Base-by-base conservation (phyloP, 1,140 invertebrate species). In the Listronotus bonariensis region DNA sequence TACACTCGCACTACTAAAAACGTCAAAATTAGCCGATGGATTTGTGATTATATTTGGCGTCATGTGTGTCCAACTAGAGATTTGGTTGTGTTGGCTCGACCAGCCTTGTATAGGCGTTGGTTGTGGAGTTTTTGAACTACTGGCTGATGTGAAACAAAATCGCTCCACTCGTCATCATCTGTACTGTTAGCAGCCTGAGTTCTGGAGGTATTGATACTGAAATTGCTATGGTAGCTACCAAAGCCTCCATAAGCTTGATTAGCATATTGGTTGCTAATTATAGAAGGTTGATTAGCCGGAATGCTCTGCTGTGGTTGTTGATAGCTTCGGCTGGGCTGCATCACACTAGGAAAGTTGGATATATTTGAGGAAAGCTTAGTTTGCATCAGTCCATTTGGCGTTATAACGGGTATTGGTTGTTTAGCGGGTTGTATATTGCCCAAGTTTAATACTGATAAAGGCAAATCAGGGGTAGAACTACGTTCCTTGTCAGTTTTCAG, bases 81-180 rank as follows among this genome's bases (percentile, higher is more conserved):
- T 43, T 38, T 68, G 57, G 11, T 67, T 42, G 10, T 52, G 26
- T 32, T 67, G 45, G 11, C 11, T 11, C 34, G 56, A 26, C 18
- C 8, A 36, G 12, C 17, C 26, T 48, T 41, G 14, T 54, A 42
- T 53, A 15, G 34, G 20, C 42, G 11, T 17, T 53, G 38, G 4
- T 15, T 60, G 32, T 18, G 48, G 12, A 17, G 9, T 12, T n/a
- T 42, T 43, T 48, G 11, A 51, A 41, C 51, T 41, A 34, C 3
- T 20, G 68, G 11, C 45, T 70, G 55, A 34, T 66, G 56, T 0
- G 84, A 86, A n/a, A 86, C 83, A 72, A 87, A 87, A 58, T 86
- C 84, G 14, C 83, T 84, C 85, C 85, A 86, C 68, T 86, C 85
- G 59, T 86, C 85, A 36, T 86, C 85, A 53, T 84, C 83, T 54